phyloP scores from a whole-genome alignment of 2,888 invertebrate species.

The Lycaena phlaeas region DNA sequence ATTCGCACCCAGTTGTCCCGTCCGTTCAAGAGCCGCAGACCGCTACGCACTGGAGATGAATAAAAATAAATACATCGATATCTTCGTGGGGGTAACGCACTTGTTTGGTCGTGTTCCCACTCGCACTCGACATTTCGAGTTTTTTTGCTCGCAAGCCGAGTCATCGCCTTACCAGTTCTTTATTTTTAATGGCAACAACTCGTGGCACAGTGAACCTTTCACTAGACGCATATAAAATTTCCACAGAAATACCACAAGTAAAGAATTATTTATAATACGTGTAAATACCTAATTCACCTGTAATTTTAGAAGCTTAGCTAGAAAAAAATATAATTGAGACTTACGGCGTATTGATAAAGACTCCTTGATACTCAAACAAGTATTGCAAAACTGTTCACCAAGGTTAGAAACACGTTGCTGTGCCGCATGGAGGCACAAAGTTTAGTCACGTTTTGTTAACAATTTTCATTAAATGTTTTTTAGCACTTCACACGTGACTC shows the following conservation, averaged over 20 bases:
- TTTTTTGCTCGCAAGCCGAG: conserved; percentile 50
- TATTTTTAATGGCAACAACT: conserved; percentile 53
- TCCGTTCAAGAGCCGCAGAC: conserved; percentile 26
- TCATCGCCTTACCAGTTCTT: conserved; percentile 57
- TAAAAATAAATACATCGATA: conserved; percentile 52
- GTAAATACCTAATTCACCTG: too few species aligned
- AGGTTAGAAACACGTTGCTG: conserved; percentile 3
- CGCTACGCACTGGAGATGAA: conserved; percentile 40
- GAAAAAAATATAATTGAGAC: background rate
- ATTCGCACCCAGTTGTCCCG: conserved; percentile 7
- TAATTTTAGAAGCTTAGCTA: too few species aligned
- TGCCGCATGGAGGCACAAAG: background rate
- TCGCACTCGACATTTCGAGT: conserved; percentile 37
- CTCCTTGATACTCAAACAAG: background rate
- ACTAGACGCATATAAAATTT: conserved; percentile 27
- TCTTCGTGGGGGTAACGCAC: conserved; percentile 70
- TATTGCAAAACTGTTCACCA: conserved; percentile 8
- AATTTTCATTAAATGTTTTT: background rate
- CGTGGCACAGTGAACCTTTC: conserved; percentile 51
- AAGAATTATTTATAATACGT: background rate
- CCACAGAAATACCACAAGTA: background rate
- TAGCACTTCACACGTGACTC: conserved; percentile 14
- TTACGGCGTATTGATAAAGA: background rate
- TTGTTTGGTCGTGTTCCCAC: conserved; percentile 57
- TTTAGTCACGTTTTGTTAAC: conserved; percentile 1